Evolutionary conservation across 2,797 vertebrate genomes (phyloP).

Genomic region (Bradypodion ventrale): DNA sequence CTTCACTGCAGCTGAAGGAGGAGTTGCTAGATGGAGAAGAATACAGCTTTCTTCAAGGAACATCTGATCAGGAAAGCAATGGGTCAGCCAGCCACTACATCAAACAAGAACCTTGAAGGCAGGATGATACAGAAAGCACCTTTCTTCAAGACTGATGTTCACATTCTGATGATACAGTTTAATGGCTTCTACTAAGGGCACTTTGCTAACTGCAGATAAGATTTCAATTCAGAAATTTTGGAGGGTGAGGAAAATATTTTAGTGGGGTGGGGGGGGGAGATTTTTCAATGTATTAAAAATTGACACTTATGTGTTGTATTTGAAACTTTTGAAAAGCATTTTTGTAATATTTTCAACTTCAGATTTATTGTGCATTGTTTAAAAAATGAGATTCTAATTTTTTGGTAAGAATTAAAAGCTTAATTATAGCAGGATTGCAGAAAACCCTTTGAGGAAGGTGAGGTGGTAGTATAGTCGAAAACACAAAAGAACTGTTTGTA

Average conservation of each 20-base stretch:
- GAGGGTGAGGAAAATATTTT: conserved; percentile 76
- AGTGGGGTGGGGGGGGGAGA: conserved; percentile 72
- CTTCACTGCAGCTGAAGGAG: conserved; percentile 90
- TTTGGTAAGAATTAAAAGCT: conserved; percentile 80
- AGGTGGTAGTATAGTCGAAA: conserved; percentile 65
- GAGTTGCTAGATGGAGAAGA: conserved; percentile 90
- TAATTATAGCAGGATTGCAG: conserved; percentile 78
- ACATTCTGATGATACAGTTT: conserved; percentile 65
- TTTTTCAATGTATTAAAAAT: conserved; percentile 86
- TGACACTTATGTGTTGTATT: conserved; percentile 97
- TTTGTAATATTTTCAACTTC: conserved; percentile 84
- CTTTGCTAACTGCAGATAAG: conserved; percentile 87
- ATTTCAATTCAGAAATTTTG: conserved; percentile 85
- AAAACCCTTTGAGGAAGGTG: conserved; percentile 75
- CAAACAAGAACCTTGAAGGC: conserved; percentile 91
- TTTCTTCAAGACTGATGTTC: conserved; percentile 74
- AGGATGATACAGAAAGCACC: conserved; percentile 58
- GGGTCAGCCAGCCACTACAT: conserved; percentile 97
- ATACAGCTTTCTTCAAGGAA: conserved; percentile 92
- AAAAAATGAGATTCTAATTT: conserved; percentile 83
- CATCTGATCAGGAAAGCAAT: conserved; percentile 96
- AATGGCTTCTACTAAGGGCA: conserved; percentile 79
- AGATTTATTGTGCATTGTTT: conserved; percentile 84
- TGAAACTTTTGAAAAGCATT: conserved; percentile 90
- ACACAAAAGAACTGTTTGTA: conserved; percentile 77